Base-by-base conservation (phyloP, 2,797 vertebrate genomes). In the Gymnothorax reevesii region DNA sequence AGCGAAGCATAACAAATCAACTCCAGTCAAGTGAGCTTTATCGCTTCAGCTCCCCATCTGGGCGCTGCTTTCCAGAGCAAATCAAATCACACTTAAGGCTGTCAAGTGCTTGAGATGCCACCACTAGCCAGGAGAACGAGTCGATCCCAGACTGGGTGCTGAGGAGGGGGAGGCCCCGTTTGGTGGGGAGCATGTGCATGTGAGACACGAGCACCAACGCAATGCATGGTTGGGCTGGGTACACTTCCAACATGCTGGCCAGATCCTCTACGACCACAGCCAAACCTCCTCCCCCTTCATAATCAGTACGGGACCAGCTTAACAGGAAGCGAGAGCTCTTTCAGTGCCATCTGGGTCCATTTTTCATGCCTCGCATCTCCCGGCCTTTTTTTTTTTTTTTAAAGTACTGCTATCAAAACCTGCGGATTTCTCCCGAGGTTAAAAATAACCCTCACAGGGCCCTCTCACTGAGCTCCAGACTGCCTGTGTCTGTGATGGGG, bases 281-380 rank as follows among this genome's bases (percentile, higher is more conserved):
- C 60, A 62, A 62, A 13, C 60, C 60, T 80, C 54, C 86, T 57
- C 80, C 69, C 75, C 85, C 66, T 59, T 64, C 85, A 86, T 86
- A 90, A 87, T 91, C 90, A 71, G 88, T 88, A 89, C 90, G 88
- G 91, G 17, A 91, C 90, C 90, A 4, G n/a, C 84, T 84, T 42
- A 83, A 85, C 17, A 83, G 87, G 73, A 88, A 87, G 85, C 22
- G 62, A 82, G 87, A 85, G 87, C 59, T 42, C 84, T 83, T 57
- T 88, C 66, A 64, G 52, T 66, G 69, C 55, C 9, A 77, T 87
- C 69, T 1, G 69, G 88, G 86, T 87, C 83, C 64, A 69, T 57
- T 25, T 42, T 55, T 69, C 87, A 84, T 57, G 82, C 88, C 88
- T 89, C 88, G 55, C 62, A 20, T 62, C 60, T 62, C 60, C 0